These are phyloP conservation scores for Halyomorpha halys DNA, from an alignment of 1,140 invertebrate species.

Conservation along the genomic window DNA sequence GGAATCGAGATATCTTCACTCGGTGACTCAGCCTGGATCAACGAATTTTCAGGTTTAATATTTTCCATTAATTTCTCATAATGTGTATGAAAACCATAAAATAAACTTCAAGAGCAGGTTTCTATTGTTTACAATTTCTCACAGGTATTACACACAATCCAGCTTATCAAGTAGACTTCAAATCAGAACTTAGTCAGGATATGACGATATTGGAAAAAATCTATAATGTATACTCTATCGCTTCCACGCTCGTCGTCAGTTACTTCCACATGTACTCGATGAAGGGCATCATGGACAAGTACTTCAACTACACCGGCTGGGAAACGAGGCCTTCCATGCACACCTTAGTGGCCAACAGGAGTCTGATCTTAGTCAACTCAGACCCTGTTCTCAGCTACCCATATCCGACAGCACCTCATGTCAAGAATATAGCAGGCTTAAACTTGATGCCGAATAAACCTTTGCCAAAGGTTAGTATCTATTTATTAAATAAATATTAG, in stretches of 20 bases:
- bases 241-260: background rate
- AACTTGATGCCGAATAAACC: slow-evolving; percentile 32
- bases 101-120: too few species aligned
- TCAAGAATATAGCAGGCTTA: slow-evolving; percentile 35
- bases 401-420: slow-evolving; percentile 33
- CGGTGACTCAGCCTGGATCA: background rate
- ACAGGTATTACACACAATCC: slow-evolving; percentile 23
- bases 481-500: too few species aligned
- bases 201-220: slow-evolving; percentile 27
- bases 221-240: slow-evolving; percentile 15
- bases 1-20: background rate
- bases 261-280: background rate
- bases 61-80: too few species aligned
- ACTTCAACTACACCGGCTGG: slow-evolving; percentile 29
- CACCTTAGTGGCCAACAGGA: slow-evolving; percentile 28
- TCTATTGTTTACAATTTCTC: too few species aligned
- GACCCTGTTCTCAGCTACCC: slow-evolving; percentile 34
- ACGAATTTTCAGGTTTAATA: background rate
- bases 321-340: slow-evolving; percentile 25
- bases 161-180: slow-evolving; percentile 25
- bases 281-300: slow-evolving; percentile 19
- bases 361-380: slow-evolving; percentile 30
- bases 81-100: too few species aligned
- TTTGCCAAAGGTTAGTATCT: slow-evolving; percentile 32
- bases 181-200: slow-evolving; percentile 17